Evolutionary conservation across 2,113 vertebrate genomes (phyloP).

Genomic region (Passer domesticus): DNA sequence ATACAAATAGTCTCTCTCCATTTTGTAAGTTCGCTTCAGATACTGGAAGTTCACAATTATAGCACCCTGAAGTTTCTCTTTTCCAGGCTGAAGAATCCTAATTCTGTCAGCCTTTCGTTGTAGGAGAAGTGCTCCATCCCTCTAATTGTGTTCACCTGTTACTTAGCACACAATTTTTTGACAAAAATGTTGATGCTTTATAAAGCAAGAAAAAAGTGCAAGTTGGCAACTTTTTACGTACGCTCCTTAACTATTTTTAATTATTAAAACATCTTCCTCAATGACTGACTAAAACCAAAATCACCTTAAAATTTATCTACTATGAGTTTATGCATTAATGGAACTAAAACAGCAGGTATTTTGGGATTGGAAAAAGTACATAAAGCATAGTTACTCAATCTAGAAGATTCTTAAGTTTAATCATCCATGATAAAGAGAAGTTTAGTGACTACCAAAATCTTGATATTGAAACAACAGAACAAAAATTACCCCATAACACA

Average conservation of each 20-base stretch:
- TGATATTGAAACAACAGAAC: background rate
- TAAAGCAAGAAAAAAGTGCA: background rate
- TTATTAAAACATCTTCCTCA: background rate
- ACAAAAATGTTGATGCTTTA: background rate
- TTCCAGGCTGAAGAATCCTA: background rate
- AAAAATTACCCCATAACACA: background rate
- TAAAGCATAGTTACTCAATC: background rate
- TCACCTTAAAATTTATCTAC: background rate
- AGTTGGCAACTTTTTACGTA: background rate
- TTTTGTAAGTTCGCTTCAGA: background rate
- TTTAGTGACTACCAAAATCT: background rate
- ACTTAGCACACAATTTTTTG: background rate
- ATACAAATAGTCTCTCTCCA: background rate
- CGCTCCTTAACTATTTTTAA: background rate
- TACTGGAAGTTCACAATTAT: rapidly evolving
- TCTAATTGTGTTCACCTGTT: background rate
- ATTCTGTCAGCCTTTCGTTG: background rate
- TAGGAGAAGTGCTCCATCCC: background rate
- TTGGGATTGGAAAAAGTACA: background rate
- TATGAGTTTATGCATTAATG: background rate
- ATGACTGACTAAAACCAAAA: background rate
- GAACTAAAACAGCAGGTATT: background rate
- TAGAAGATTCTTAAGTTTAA: background rate
- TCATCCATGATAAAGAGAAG: background rate
- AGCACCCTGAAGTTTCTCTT: background rate